A percentile compares a stretch with the other conserved stretches of the same genome.
Conservation (phyloP, 2,113 vertebrate species). For the Tragelaphus scriptus region DNA sequence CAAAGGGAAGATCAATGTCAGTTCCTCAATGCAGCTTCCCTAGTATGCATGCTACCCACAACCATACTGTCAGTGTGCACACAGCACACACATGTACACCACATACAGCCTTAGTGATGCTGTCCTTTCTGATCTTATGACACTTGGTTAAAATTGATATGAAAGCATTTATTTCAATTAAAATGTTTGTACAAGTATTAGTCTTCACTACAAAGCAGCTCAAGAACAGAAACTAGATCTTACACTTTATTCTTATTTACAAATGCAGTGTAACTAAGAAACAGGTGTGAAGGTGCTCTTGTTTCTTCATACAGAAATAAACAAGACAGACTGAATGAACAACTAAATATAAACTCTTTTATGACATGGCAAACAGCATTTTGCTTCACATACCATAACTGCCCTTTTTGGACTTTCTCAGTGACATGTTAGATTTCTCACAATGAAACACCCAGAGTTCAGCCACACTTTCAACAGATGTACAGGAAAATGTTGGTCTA, state of each 20-base stretch:
- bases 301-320: background rate
- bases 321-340: background rate
- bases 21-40: background rate
- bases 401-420: background rate
- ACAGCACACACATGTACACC: accelerated
- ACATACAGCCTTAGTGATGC: background rate
- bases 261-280: background rate
- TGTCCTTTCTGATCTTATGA: background rate
- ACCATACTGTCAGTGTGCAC: accelerated
- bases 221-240: background rate
- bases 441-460: slow-evolving; percentile 14
- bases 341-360: background rate
- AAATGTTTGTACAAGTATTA: background rate
- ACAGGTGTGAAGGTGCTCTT: background rate
- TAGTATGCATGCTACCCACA: background rate
- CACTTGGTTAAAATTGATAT: background rate
- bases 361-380: background rate
- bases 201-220: background rate
- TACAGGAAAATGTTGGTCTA: slow-evolving; percentile 31
- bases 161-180: background rate
- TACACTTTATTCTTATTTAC: background rate
- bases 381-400: background rate
- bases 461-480: slow-evolving; percentile 44
- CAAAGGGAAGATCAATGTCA: background rate
- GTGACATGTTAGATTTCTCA: slow-evolving; percentile 12